A percentile compares a stretch with the other conserved stretches of the same genome.
These are phyloP conservation scores for Drosophila arawakana DNA, from an alignment of 1,140 invertebrate species.

Conservation along the genomic window DNA sequence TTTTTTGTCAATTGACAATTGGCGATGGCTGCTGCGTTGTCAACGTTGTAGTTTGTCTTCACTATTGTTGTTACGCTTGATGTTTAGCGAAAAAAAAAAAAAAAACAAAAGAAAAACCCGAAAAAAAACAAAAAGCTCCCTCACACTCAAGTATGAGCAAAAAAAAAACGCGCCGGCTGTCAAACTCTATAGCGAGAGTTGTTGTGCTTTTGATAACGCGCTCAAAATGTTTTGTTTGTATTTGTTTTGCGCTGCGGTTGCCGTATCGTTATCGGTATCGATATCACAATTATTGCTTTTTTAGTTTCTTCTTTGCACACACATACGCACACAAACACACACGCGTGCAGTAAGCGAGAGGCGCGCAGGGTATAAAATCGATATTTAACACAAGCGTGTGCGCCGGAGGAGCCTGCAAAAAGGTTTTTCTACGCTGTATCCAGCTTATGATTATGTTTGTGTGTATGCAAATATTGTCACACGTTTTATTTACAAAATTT, in stretches of 20 bases:
- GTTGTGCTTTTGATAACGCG: conserved; percentile 49
- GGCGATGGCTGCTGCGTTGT: conserved; percentile 21
- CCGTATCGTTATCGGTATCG: conserved; percentile 45
- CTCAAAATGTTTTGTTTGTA: conserved; percentile 47
- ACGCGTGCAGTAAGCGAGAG: conserved; percentile 23
- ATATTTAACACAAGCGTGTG: conserved; percentile 38
- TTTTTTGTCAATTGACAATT: background rate
- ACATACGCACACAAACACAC: conserved; percentile 5
- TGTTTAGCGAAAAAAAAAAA: background rate
- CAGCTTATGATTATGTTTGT: conserved; percentile 31
- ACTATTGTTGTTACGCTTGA: conserved; percentile 24
- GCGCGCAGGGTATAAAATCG: conserved; percentile 47
- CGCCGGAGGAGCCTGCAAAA: conserved; percentile 22
- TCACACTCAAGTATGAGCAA: conserved; percentile 1
- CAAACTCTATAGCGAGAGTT: background rate
- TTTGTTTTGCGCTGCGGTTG: conserved; percentile 19
- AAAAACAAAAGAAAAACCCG: conserved; percentile 13
- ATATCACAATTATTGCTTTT: conserved; percentile 42
- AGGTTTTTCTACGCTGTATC: conserved; percentile 13
- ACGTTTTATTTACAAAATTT: conserved; percentile 23
- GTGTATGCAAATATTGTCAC: conserved; percentile 2
- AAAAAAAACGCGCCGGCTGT: conserved; percentile 30
- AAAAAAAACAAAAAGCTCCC: conserved; percentile 23
- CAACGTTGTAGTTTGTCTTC: conserved; percentile 13
- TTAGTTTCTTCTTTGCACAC: conserved; percentile 19